Base-by-base conservation (phyloP, 2,888 invertebrate species). In the Drosophila picticornis region DNA sequence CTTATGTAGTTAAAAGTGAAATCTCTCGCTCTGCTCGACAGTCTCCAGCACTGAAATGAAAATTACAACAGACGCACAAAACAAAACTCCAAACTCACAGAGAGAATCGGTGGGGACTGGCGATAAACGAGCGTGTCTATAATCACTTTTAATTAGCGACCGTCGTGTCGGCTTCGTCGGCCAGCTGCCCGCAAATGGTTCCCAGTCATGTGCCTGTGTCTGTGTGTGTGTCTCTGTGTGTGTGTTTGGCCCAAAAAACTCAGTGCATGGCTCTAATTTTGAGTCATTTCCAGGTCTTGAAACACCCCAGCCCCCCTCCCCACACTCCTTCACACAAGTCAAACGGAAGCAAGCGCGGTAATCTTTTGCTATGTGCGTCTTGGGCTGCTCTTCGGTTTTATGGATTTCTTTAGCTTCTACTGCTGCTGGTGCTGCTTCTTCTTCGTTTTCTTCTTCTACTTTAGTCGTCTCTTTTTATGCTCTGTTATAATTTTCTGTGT, bases 121-220 rank as follows among this genome's bases (percentile, higher is more conserved):
- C 74, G 61, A 74, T 77, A 78, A 77, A 68, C 70, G 75, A 83
- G 87, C 87, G 90, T 90, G 86, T 90, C 84, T 76, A 81, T 90
- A 90, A 87, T 91, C 84, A 81, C 80, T 65, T 87, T 91, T 91
- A 91, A 90, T 90, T 89, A 75, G 81, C 75, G 68, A 43, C 58
- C 61, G 70, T 51, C 61, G 72, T 25, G 59, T 59, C 36, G 62
- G 50, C 4, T 29, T 4, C 51, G 53, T 62, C 53, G 29, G 1
- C 63, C 58, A 64, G 46, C 59, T 50, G 63, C 58, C 46, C 36
- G 51, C 62, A 68, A 69, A 69, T 59, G 63, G 61, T 73, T 75
- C 80, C 75, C 81, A 80, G 61, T 51, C 62, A 58, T 48, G 61
- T 46, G 22, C 2, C 7, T 22, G 2, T 46, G 43, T 22, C n/a